Percentiles rank a stretch among this genome's conserved stretches.
phyloP scores from a whole-genome alignment of 2,113 vertebrate species.

The Eira barbara region DNA sequence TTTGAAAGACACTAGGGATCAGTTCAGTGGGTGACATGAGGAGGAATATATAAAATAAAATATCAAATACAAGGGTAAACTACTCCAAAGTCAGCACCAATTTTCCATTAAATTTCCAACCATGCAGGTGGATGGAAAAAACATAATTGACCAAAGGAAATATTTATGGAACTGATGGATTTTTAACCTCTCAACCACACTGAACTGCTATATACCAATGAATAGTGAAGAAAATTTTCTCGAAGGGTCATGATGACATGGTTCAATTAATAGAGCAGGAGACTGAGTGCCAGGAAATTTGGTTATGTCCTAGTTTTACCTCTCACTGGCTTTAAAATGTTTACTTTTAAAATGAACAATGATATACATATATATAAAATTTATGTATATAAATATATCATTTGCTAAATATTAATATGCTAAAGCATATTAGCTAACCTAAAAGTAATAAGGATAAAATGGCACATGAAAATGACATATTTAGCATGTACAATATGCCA shows the following conservation, averaged over 20 bases:
- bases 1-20: neutral
- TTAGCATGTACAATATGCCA: neutral
- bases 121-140: neutral
- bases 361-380: neutral
- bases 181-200: neutral
- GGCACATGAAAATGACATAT: neutral
- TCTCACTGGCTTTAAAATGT: neutral
- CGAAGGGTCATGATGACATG: neutral
- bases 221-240: neutral
- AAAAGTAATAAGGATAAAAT: neutral
- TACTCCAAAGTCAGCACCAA: neutral
- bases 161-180: neutral
- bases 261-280: neutral
- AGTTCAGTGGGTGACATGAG: neutral
- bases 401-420: neutral
- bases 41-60: neutral
- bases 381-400: no score
- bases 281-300: neutral
- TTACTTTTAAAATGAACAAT: constrained; percentile 15
- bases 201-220: neutral
- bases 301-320: neutral
- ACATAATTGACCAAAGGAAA: neutral
- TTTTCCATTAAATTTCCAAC: neutral
- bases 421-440: neutral
- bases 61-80: neutral